Conservation (phyloP, 2,797 vertebrate species). For the Catharus ustulatus region DNA sequence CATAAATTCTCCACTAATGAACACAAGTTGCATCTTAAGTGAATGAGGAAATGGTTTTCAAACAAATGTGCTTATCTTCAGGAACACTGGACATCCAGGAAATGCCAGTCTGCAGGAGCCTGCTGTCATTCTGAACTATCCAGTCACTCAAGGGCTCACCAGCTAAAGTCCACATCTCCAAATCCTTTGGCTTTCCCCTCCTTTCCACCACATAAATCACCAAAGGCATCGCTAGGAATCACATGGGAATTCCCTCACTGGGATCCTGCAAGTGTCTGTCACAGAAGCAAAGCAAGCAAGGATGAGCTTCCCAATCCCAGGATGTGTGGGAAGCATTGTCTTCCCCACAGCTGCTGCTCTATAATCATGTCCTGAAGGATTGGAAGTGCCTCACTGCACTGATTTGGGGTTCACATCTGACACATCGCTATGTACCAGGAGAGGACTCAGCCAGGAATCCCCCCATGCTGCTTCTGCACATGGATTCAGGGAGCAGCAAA, state of each 20-base stretch:
- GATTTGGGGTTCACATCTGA: not conserved
- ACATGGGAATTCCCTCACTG: not conserved
- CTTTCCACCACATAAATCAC: not conserved
- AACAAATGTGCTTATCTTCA: not conserved
- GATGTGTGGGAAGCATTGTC: not conserved
- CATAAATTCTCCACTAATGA: not conserved
- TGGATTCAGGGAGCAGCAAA: not conserved
- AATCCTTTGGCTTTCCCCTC: not conserved
- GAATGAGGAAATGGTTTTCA: not conserved
- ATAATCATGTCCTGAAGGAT: not conserved
- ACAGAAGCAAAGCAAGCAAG: not conserved
- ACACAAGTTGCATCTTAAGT: not conserved
- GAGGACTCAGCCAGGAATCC: not conserved
- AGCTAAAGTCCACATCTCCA: not conserved
- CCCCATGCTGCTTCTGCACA: not conserved
- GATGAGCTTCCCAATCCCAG: not conserved
- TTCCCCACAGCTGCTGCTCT: not conserved
- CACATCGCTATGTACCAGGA: not conserved
- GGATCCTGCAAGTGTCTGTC: not conserved
- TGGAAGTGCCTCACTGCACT: not conserved
- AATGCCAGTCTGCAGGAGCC: not conserved
- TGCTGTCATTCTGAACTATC: not conserved
- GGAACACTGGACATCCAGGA: not conserved
- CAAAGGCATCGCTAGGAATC: not conserved
- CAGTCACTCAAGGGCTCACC: not conserved